Base-by-base conservation (phyloP, 2,888 invertebrate genomes). In the Pheosia tremula region DNA sequence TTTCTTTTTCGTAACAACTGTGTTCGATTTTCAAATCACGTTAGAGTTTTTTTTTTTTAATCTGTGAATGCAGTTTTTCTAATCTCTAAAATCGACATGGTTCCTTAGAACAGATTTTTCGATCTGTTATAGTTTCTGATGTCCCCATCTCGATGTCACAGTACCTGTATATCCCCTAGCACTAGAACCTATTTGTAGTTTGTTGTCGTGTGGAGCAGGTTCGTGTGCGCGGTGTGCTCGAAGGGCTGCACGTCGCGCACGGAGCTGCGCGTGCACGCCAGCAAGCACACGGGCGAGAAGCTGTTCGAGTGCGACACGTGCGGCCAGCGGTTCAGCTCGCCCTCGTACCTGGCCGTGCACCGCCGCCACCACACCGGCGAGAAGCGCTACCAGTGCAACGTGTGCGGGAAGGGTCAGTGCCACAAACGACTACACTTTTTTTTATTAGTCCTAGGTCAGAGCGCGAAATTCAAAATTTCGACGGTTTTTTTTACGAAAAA, bases 191-290 rank as follows among this genome's bases (percentile, higher is more conserved):
- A 39, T 39, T 1, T 5, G 7, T 45, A 9, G 7, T 45, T 45
- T 0, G 9, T 45, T 6, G 13, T 49, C 13, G 37, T 54, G 53
- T 45, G 36, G 37, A 0, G n/a, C 76, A 93, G 93, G 77, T 93
- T 93, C 83, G 82, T 87, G 24, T 94, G 94, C 63, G 84, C 88
- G 0, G 81, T 94, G 3, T 94, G 94, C 85, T 77, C 86, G 67
- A 94, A 93, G 62, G 90, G 90, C 59, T 94, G 93, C 80, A 82
- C 88, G n/a, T 88, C 93, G 0, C 90, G 93, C 61, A 77, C 89
- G 6, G 94, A 94, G 69, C 83, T 94, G 50, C 89, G 94, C 64
- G 88, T 88, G 63, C 94, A 94, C 79, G 68, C 84, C 7, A 84
- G 77, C 71, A 86, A 85, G 68, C 94, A 94, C 77, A 85, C 91